A percentile compares a stretch with the other conserved stretches of the same genome.
Evolutionary conservation across 2,888 invertebrate genomes (phyloP).

Genomic region (Alsophila aescularia): DNA sequence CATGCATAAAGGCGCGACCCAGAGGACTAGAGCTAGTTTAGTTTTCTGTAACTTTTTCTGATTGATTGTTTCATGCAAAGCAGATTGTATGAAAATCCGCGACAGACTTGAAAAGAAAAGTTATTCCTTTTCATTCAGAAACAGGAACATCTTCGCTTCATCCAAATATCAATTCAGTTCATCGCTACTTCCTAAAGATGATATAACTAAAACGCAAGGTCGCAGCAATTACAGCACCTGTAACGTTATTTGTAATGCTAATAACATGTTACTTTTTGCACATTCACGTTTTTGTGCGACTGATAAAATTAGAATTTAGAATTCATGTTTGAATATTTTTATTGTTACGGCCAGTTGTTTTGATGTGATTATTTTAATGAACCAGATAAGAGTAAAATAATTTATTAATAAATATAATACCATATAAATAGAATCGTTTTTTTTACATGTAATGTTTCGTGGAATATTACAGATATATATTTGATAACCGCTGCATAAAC

Average conservation of each 20-base stretch:
- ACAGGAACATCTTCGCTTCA: neutral
- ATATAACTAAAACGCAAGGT: slow-evolving; percentile 17
- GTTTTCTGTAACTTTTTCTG: too few relatives aligned
- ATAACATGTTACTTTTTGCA: slow-evolving; percentile 13
- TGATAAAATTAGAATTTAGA: slow-evolving; percentile 3
- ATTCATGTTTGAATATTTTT: slow-evolving; percentile 5
- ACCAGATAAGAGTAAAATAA: too few relatives aligned
- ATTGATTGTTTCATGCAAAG: too few relatives aligned
- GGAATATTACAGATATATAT: too few relatives aligned
- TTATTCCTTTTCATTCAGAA: neutral
- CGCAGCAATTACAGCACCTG: slow-evolving; percentile 9
- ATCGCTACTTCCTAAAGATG: neutral
- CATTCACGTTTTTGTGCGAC: slow-evolving; percentile 1
- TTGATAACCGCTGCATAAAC: too few relatives aligned
- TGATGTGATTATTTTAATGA: neutral
- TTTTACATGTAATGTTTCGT: too few relatives aligned
- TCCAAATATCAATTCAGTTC: neutral
- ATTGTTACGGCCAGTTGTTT: neutral
- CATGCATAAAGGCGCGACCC: too few relatives aligned
- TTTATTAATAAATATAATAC: too few relatives aligned
- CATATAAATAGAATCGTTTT: too few relatives aligned
- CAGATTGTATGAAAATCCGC: too few relatives aligned
- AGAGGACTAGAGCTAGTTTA: too few relatives aligned
- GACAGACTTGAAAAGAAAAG: too few relatives aligned
- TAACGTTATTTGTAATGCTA: slow-evolving; percentile 18